Base-by-base conservation (phyloP, 2,797 vertebrate species). In the Sandelia bainsii region DNA sequence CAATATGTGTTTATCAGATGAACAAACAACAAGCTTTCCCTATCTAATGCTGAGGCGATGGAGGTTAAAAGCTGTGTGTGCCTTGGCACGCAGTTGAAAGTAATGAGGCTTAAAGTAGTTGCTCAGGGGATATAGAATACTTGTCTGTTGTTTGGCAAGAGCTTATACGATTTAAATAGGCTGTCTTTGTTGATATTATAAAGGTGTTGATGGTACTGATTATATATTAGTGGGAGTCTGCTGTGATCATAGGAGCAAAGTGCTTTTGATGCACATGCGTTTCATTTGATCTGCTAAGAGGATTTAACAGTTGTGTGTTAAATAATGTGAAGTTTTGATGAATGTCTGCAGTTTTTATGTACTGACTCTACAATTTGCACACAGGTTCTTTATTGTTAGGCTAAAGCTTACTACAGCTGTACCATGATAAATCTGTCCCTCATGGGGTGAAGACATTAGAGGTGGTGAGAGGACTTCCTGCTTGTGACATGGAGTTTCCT, bases 1-100 rank as follows among this genome's bases (percentile, higher is more conserved):
- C 83, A 77, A 9, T 83, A 69, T 86, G 85, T 87, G 87, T 92
- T 91, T 87, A 87, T 89, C 81, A 79, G 69, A 88, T 68, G 74
- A 75, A 74, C 82, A 87, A 81, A 89, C 80, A 81, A 75, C 78
- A 81, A 77, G 62, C 69, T 49, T 53, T 67, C 58, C 53, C 50
- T 75, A 46, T 88, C 89, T 85, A 84, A 80, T 72, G 67, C 78
- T 63, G 48, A 7, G 59, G 67, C 54, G 61, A 56, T 22, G 40
- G 20, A 82, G 80, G 64, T 82, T 86, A 82, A 78, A 75, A 53
- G 74, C 72, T 51, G 46, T 40, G 42, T 74, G 61, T 25, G 69
- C 49, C 76, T 22, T 37, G 73, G 67, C 60, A 53, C 20, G 4
- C 62, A 46, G 60, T 83, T 57, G 49, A 77, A 76, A 80, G 71